A percentile compares a stretch with the other conserved stretches of the same genome.
These are phyloP conservation scores for Cydia amplana DNA, from an alignment of 1,140 invertebrate species.

Conservation along the genomic window DNA sequence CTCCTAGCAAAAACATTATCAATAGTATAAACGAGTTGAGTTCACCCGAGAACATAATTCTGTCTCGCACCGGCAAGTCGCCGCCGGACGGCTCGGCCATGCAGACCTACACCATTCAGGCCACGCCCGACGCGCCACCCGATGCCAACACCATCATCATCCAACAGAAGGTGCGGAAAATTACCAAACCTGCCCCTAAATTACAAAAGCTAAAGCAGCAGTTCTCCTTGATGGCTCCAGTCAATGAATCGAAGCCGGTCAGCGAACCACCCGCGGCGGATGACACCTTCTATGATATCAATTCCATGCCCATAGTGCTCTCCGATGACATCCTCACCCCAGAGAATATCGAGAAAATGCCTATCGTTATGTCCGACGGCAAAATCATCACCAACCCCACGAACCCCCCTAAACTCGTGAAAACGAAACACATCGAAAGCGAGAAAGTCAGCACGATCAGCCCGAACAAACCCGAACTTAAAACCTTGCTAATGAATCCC, in stretches of 20 bases:
- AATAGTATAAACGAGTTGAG: conserved; percentile 62
- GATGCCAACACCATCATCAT: conserved; percentile 66
- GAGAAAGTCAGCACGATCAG: conserved; percentile 57
- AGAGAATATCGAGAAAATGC: conserved; percentile 82
- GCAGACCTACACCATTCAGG: conserved; percentile 75
- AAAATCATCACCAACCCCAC: conserved; percentile 64
- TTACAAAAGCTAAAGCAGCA: conserved; percentile 64
- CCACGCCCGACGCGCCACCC: conserved; percentile 51
- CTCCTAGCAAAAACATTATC: conserved; percentile 58
- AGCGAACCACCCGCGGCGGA: conserved; percentile 55
- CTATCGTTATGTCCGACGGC: conserved; percentile 82
- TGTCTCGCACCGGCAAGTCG: conserved; percentile 61
- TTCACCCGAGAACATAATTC: conserved; percentile 69
- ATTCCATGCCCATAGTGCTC: conserved; percentile 86
- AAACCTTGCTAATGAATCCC: conserved; percentile 66
- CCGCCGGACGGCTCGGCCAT: conserved; percentile 60
- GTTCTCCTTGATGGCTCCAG: conserved; percentile 46
- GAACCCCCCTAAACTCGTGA: conserved; percentile 58
- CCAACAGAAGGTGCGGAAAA: conserved; percentile 66
- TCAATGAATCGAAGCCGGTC: conserved; percentile 50
- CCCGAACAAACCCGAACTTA: conserved; percentile 61
- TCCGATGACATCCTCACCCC: conserved; percentile 83
- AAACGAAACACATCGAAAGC: conserved; percentile 60
- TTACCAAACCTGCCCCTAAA: conserved; percentile 58
- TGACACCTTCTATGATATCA: conserved; percentile 85